Evolutionary conservation across 2,797 vertebrate genomes (phyloP), one percentile per base, ranked within the genome.

Genomic region (Enteromius anoplus): DNA sequence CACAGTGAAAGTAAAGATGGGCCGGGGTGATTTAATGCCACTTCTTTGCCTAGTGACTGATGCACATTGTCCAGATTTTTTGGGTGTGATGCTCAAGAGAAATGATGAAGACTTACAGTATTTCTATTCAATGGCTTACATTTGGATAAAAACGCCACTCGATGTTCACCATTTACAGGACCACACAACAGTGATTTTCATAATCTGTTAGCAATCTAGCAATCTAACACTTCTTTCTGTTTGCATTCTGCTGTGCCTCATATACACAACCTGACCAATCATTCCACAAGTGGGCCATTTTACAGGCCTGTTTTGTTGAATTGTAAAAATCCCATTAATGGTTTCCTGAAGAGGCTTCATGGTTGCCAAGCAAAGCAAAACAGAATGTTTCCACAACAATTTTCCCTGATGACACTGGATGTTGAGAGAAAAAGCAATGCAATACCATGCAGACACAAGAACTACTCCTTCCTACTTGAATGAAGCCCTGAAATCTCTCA

Each of bases 1-100:
- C 65, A 69, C 51, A 64, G 40, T 47, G 45, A 70, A 81, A 80
- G 78, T 40, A 6, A 69, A 76, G 72, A 62, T 76, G 81, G n/a
- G 62, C 23, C 42, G 11, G 32, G 71, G 49, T 64, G 49, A 76
- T 66, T 29, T 82, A 23, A 75, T 23, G 29, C 8, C 34, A 29
- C 17, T 76, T 51, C 37, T 58, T 71, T 0, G 1, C 4, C 12
- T 69, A 68, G 45, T 68, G 45, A 53, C 32, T 37, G 47, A 53
- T 0, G 11, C 1, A 53, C 62, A 66, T 19, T 7, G 4, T 40
- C 21, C 64, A 79, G 47, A 66, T 66, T 51, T 51, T 79, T 32
- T 12, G 4, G 51, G 1, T 2, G 32, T 58, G 34, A 14, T 58
- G 72, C 21, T 75, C 51, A 55, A 11, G 45, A 72, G 60, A 29